Conservation (phyloP, 2,797 vertebrate species). For the Lithobates sylvaticus region DNA sequence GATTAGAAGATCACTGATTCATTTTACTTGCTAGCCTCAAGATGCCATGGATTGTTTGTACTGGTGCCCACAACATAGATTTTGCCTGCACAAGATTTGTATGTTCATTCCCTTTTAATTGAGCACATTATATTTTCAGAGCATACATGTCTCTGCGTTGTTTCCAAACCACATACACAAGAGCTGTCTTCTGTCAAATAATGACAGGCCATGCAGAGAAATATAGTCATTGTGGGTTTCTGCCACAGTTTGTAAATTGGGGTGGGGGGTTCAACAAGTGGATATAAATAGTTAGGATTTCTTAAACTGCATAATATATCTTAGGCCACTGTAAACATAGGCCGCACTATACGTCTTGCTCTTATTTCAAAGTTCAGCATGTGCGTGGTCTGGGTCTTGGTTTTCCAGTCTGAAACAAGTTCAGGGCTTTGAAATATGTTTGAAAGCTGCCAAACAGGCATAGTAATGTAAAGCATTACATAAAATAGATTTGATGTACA, state of each 20-base stretch:
- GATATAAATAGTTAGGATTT: conserved; percentile 39
- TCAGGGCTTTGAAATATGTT: background rate
- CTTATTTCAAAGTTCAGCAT: background rate
- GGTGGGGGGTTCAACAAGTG: background rate
- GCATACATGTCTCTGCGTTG: background rate
- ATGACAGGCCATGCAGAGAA: conserved; percentile 2
- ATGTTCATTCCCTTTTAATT: conserved; percentile 5
- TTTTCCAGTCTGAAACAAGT: conserved; percentile 28
- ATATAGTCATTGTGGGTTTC: conserved; percentile 9
- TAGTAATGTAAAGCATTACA: conserved; percentile 4
- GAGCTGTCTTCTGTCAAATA: background rate
- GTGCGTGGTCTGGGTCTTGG: background rate
- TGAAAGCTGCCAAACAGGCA: background rate
- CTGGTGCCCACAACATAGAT: background rate
- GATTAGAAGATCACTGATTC: no score
- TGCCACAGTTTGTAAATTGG: conserved; percentile 1
- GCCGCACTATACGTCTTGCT: background rate
- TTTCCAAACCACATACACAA: conserved; percentile 49
- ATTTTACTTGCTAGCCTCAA: no score
- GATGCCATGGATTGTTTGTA: background rate
- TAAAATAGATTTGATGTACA: background rate
- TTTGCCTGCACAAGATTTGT: background rate
- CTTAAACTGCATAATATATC: background rate
- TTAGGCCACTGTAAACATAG: conserved; percentile 8
- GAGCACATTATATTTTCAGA: conserved; percentile 10